Evolutionary conservation across 2,888 invertebrate species (phyloP).

Genomic region (Enchytraeus crypticus): DNA sequence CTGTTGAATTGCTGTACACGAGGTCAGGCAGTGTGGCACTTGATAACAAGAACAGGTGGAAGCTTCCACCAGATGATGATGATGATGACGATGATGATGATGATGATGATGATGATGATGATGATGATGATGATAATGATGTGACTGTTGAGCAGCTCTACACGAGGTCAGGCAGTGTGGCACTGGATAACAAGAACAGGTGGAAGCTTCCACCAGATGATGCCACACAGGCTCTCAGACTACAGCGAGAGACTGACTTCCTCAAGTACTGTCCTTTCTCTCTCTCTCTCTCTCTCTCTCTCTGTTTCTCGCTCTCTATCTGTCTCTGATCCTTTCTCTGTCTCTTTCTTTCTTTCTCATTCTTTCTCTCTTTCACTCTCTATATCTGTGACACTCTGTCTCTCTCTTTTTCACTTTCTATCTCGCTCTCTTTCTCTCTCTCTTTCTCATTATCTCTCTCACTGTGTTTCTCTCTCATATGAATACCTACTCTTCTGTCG

Average conservation of each 20-base stretch:
- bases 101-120: too few relatives aligned
- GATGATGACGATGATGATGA: too few relatives aligned
- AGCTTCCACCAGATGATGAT: slow-evolving; percentile 21
- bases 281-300: background rate
- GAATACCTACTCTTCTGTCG: too few relatives aligned
- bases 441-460: background rate
- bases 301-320: background rate
- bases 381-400: background rate
- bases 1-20: too few relatives aligned
- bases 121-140: too few relatives aligned
- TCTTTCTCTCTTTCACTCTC: background rate
- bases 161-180: too few relatives aligned
- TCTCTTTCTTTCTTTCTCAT: background rate
- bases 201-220: slow-evolving; percentile 18
- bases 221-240: slow-evolving; percentile 39
- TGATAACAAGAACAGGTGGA: background rate
- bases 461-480: background rate
- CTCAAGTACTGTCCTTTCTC: slow-evolving; percentile 35
- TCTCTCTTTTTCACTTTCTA: background rate
- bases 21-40: too few relatives aligned
- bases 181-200: too few relatives aligned
- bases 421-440: too few relatives aligned
- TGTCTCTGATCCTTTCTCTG: background rate
- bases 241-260: slow-evolving; percentile 45
- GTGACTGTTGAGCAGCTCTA: too few relatives aligned